Percentiles rank a stretch among this genome's conserved stretches.
phyloP scores from a whole-genome alignment of 2,888 invertebrate genomes.

The Glaucopsyche alexis region DNA sequence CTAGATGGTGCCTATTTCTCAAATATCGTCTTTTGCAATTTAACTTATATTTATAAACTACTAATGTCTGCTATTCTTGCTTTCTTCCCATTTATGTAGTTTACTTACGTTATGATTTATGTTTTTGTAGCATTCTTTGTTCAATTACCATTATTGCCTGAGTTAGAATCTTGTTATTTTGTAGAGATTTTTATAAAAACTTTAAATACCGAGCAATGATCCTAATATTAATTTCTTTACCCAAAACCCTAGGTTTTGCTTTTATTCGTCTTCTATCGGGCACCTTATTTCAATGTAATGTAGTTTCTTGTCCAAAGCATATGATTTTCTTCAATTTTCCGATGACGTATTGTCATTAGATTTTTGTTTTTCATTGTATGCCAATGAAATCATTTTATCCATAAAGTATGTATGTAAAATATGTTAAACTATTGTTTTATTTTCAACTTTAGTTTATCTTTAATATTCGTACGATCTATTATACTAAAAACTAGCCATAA shows the following conservation, averaged over 20 bases:
- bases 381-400: slow-evolving; percentile 1
- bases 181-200: background rate
- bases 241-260: background rate
- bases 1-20: slow-evolving; percentile 55
- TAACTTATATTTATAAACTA: background rate
- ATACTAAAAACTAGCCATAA: too few relatives aligned
- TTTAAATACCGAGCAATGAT: background rate
- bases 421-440: background rate
- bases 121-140: background rate
- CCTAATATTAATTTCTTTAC: slow-evolving; percentile 16
- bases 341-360: slow-evolving; percentile 58
- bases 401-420: background rate
- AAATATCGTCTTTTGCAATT: background rate
- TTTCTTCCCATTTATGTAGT: background rate
- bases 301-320: slow-evolving; percentile 52
- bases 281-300: background rate
- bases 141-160: background rate
- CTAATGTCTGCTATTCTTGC: background rate
- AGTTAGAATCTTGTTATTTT: background rate
- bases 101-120: slow-evolving; percentile 1
- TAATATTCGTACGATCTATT: too few relatives aligned
- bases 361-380: slow-evolving; percentile 53
- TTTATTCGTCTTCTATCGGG: background rate
- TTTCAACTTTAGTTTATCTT: too few relatives aligned
- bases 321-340: slow-evolving; percentile 76